Base-by-base conservation (phyloP, 2,113 vertebrate species). In the Vulpes vulpes region DNA sequence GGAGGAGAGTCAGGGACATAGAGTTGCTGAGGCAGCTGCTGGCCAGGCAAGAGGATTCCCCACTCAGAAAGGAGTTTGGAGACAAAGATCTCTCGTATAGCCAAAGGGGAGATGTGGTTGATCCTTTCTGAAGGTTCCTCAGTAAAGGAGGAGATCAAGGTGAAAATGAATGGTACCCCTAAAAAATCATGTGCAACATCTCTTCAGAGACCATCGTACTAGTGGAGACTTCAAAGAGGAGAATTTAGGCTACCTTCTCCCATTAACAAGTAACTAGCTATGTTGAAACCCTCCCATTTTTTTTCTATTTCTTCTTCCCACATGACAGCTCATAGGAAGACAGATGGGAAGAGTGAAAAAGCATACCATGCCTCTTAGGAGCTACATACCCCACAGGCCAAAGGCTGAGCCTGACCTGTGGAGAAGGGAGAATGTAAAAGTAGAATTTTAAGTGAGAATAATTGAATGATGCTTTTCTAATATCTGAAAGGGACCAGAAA, bases 391-490 rank as follows among this genome's bases (percentile, higher is more conserved):
- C 30, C 30, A 60, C n/a, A 23, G 43, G n/a, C 11, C 62, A 49
- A 53, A 20, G 22, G 32, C 30, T 30, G 62, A 89, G 38, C 1
- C n/a, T 95, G 53, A 62, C n/a, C 38, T 60, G 2, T 16, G 25
- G 9, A 23, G 19, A 89, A 91, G 55, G 43, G 5, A 89, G 83
- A 82, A 82, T 30, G 22, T 11, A 30, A 85, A 9, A 85, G 17
- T 12, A 76, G 51, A 95, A 96, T 91, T 93, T 74, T 64, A 94
- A 57, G 86, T 53, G 51, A 79, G 32, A 69, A 64, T 10, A 25
- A 23, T 4, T 32, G 16, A 91, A 87, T 88, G 76, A 73, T 20
- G 27, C 16, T 82, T 0, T 43, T 79, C 8, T 91, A n/a, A n/a
- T 76, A 69, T 60, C 9, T 90, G 55, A 65, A 94, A 49, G 55